Evolutionary conservation across 1,140 invertebrate species (phyloP), one percentile per base, ranked within the genome.

Genomic region (Temnothorax longispinosus): DNA sequence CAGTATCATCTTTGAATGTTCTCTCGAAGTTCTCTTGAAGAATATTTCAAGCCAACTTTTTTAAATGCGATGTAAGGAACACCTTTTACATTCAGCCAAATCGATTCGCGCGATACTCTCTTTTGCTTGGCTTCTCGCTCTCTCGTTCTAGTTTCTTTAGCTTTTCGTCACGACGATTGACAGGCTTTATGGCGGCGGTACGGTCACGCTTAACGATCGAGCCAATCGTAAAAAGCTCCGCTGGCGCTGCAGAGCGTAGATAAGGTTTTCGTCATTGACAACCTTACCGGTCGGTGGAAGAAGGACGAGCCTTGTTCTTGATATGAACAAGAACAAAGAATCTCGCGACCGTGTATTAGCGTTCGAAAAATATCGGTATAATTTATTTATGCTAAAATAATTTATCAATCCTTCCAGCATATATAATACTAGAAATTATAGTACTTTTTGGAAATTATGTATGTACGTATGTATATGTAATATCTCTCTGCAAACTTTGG

Each of bases 231-330:
- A 89, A 89, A 88, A 84, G 72, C 52, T 52, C 62, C 54, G 58
- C 56, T 41, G 44, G 56, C 84, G 62, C 58, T 88, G 88, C 74
- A 21, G 54, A 65, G 87, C 60, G 32, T 27, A 88, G 88, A 89
- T 88, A 89, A 89, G 80, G 74, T 89, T 72, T 89, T 87, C 85
- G 77, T 62, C 86, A 84, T 84, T 87, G 85, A 88, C 74, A 38
- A 86, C 10, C 38, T 54, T 60, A 62, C 54, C 54, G 58, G 35
- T 10, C 54, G 58, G 35, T 10, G 13, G 58, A 77, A 52, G 47
- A 65, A 64, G 21, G 13, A 77, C 71, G 74, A 52, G 58, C 10
- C 15, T 65, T 32, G n/a, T 35, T n/a, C 47, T 15, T 67, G 67
- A 41, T 35, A 21, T 7, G 44, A 80, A 74, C 54, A 35, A 74